Percentiles rank a stretch among this genome's conserved stretches.
Conservation (phyloP, 2,888 invertebrate genomes). For the Ernsta delagoae region DNA sequence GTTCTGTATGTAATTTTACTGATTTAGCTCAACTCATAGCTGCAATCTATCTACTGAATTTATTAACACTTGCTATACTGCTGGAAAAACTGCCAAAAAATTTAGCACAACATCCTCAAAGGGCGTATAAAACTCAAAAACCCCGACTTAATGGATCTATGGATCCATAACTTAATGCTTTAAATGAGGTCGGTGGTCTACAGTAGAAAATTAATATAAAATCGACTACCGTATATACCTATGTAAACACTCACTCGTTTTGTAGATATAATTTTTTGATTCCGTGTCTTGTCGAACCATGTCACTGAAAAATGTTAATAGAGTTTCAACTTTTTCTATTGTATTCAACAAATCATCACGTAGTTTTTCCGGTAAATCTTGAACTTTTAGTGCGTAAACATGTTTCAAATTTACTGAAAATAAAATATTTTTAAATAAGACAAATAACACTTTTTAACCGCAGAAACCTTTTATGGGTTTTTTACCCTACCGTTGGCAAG, state of each 20-base stretch:
- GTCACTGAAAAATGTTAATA: conserved; percentile 42
- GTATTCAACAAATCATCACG: conserved; percentile 38
- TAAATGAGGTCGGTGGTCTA: no score
- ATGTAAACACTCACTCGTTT: conserved; percentile 39
- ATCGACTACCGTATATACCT: neutral
- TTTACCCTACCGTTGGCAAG: conserved; percentile 53
- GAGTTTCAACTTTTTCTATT: conserved; percentile 41
- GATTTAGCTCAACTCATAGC: no score
- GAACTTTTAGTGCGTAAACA: conserved; percentile 35
- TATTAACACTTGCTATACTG: no score
- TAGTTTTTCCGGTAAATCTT: conserved; percentile 36
- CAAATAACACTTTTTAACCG: no score
- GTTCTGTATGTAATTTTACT: no score
- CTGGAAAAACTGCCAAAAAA: no score
- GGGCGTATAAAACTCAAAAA: no score
- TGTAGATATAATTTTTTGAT: conserved; percentile 29
- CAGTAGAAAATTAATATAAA: neutral
- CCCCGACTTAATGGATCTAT: no score
- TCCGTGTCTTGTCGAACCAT: conserved; percentile 35
- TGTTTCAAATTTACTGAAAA: conserved; percentile 56
- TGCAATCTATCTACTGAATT: no score
- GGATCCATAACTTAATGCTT: no score
- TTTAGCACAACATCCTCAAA: no score
- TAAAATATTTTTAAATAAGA: neutral
- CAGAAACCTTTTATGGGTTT: neutral